phyloP scores from a whole-genome alignment of 2,113 vertebrate species.

The Varanus komodoensis region DNA sequence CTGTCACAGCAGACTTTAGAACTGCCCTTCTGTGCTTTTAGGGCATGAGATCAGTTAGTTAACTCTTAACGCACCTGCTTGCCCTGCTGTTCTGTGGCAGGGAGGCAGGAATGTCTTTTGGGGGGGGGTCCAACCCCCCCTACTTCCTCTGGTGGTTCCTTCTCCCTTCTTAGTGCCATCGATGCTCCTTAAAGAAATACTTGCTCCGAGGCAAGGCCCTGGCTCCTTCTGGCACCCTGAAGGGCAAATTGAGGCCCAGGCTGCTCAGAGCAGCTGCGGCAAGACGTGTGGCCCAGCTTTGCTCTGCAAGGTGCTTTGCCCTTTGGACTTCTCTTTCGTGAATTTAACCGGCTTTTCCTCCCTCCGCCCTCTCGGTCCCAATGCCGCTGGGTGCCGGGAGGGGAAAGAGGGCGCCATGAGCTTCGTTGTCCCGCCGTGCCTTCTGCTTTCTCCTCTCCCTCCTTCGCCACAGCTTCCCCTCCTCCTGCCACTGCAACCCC shows the following conservation, averaged over 20 bases:
- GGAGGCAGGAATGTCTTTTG: too few species aligned
- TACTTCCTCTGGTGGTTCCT: not conserved
- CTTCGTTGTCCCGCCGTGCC: conserved; percentile 15
- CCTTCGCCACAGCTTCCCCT: not conserved
- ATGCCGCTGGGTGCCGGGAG: not conserved
- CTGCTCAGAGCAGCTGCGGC: accelerated
- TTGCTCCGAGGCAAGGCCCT: too few species aligned
- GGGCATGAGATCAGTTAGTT: not conserved
- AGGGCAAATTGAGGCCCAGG: not conserved
- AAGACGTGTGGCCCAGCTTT: not conserved
- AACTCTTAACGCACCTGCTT: not conserved
- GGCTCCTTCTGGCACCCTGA: not conserved
- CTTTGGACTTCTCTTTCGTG: not conserved
- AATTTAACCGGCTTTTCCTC: too few species aligned
- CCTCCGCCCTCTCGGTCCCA: not conserved
- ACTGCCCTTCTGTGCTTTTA: not conserved
- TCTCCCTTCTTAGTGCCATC: not conserved
- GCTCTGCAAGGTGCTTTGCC: too few species aligned
- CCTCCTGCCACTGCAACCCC: too few species aligned
- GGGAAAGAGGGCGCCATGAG: not conserved
- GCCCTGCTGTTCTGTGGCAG: not conserved
- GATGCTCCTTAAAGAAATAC: too few species aligned
- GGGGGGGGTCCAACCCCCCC: too few species aligned
- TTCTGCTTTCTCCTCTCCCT: not conserved
- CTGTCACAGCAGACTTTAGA: not conserved